Base-by-base conservation (phyloP, 2,113 vertebrate genomes). In the Channa maculata region DNA sequence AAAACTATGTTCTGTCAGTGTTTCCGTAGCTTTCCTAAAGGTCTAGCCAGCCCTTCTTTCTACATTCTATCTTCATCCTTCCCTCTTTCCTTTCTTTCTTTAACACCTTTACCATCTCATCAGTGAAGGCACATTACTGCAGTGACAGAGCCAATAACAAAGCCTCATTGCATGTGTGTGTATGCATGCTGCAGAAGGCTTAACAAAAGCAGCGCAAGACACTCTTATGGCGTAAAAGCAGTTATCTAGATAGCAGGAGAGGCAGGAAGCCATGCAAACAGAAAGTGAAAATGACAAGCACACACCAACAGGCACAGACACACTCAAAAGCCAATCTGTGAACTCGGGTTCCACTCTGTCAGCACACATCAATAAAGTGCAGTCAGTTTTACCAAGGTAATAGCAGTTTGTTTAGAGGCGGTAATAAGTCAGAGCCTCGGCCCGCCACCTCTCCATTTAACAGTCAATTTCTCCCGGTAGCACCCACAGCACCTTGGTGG, bases 361-460 rank as follows among this genome's bases (percentile, higher is more conserved):
- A 59, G 64, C 53, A 66, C 37, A 45, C 75, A 82, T 82, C 77
- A 66, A 75, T 77, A 70, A 75, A 75, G 13, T 0, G 37, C 9
- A 62, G 50, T 54, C 64, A 8, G 3, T 51, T 71, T 71, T 61
- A 61, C 71, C 39, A 51, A 51, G 71, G 76, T 71, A 71, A 62
- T 34, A 54, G 64, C 59, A 38, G 55, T 61, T 73, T 50, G 70
- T 70, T 74, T 60, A 34, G 70, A 60, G 43, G 48, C 2, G 1
- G 51, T 58, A 54, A 63, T 76, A 72, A 84, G 48, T 77, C 48
- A 77, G 48, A 24, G 62, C 51, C 45, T 46, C 2, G 5, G 48
- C 65, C 59, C 0, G 49, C 33, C 65, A 39, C 12, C 74, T 66
- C 81, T 73, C 64, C 60, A 59, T 87, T 87, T 79, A 84, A 75